These are phyloP conservation scores for Lepus americanus DNA, from an alignment of 2,113 vertebrate genomes.

Conservation along the genomic window DNA sequence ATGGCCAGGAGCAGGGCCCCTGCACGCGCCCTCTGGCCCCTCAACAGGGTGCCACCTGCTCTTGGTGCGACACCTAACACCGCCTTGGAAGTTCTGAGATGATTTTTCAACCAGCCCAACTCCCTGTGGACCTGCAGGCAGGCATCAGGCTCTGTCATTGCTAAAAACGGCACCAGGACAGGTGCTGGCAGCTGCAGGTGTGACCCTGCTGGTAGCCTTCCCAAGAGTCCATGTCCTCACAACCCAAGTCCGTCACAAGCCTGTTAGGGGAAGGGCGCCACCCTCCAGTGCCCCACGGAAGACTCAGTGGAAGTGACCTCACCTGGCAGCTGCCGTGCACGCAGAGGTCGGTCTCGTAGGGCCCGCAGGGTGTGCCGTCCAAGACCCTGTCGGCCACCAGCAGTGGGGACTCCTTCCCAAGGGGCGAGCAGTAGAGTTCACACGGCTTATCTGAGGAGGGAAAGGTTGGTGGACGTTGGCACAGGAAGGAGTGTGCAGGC, in stretches of 20 bases:
- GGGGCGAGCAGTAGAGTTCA: constrained; percentile 93
- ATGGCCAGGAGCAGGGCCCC: not conserved
- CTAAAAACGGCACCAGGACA: not conserved
- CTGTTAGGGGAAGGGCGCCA: not conserved
- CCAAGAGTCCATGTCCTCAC: not conserved
- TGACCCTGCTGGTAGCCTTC: not conserved
- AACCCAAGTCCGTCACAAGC: accelerated
- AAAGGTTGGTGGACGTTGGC: constrained; percentile 47
- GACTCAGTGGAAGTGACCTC: constrained; percentile 74
- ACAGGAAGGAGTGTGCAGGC: no score
- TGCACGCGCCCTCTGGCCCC: not conserved
- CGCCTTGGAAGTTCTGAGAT: not conserved
- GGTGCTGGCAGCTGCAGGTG: not conserved
- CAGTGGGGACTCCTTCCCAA: constrained; percentile 92
- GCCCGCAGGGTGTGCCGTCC: constrained; percentile 97
- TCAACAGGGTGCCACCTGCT: no score
- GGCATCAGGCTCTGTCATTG: not conserved
- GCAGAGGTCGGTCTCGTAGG: constrained; percentile 96
- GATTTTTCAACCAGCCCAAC: not conserved
- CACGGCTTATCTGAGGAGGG: constrained; percentile 94
- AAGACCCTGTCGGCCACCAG: constrained; percentile 94
- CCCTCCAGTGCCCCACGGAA: not conserved
- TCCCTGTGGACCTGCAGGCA: accelerated
- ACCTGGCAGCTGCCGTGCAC: constrained; percentile 98
- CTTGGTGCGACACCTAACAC: accelerated